Percentiles rank a stretch among this genome's conserved stretches.
Evolutionary conservation across 2,113 vertebrate genomes (phyloP).

Genomic region (Toxotes jaculatrix): DNA sequence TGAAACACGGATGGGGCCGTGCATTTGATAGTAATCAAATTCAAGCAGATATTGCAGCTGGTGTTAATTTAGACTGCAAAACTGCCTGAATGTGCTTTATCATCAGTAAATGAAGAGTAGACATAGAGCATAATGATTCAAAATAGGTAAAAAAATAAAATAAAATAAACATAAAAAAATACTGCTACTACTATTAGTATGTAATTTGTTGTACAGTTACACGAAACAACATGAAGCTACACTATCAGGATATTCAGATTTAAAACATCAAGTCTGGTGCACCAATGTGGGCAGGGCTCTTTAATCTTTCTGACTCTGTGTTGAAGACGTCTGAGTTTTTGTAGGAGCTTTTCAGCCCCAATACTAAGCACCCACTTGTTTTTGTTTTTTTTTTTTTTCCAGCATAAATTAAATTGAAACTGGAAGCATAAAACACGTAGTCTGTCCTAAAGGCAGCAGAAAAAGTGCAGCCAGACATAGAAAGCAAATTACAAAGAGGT

Average conservation of each 20-base stretch:
- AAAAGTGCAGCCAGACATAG: neutral
- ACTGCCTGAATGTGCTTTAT: neutral
- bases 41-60: neutral
- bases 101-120: neutral
- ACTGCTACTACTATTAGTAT: neutral
- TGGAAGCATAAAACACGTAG: neutral
- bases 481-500: slow-evolving; percentile 6
- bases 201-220: too few species aligned
- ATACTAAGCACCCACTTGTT: neutral
- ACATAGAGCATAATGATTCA: neutral
- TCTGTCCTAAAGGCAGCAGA: neutral
- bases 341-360: neutral
- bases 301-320: neutral
- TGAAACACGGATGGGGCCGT: neutral
- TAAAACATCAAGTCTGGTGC: neutral
- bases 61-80: neutral
- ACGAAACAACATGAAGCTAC: neutral
- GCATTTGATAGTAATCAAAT: neutral
- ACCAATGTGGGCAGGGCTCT: neutral
- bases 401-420: neutral
- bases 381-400: too few species aligned
- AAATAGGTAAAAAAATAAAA: neutral
- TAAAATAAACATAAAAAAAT: neutral
- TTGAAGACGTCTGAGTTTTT: neutral
- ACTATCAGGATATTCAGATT: neutral